Percentiles rank a stretch among this genome's conserved stretches.
phyloP scores from a whole-genome alignment of 2,888 invertebrate species.

The Asteroscopus sphinx region DNA sequence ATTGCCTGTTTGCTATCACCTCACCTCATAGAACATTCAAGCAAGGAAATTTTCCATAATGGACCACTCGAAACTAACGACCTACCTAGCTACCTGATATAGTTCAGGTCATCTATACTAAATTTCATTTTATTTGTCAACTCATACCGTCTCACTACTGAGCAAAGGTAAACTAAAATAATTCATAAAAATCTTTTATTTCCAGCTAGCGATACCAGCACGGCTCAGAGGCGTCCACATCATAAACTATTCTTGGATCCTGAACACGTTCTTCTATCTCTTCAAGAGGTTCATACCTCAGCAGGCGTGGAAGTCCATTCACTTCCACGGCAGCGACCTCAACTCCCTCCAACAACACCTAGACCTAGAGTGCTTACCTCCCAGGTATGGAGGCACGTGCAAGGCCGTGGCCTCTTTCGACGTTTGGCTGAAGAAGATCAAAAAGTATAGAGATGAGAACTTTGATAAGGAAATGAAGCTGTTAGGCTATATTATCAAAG shows the following conservation, averaged over 20 bases:
- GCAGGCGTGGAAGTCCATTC: slow-evolving; percentile 87
- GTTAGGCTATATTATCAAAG: slow-evolving; percentile 91
- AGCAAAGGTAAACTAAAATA: no score
- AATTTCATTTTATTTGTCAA: no score
- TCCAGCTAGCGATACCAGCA: slow-evolving; percentile 91
- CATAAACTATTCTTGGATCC: slow-evolving; percentile 94
- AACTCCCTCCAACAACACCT: slow-evolving; percentile 80
- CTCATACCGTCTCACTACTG: no score
- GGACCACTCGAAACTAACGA: no score
- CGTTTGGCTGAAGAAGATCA: slow-evolving; percentile 90
- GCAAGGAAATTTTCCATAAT: no score
- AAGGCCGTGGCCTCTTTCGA: slow-evolving; percentile 88
- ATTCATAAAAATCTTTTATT: no score
- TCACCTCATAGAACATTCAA: no score
- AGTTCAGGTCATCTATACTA: no score
- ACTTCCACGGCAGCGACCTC: slow-evolving; percentile 81
- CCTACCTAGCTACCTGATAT: no score
- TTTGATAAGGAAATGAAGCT: slow-evolving; percentile 91
- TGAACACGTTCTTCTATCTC: slow-evolving; percentile 93
- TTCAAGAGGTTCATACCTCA: slow-evolving; percentile 93
- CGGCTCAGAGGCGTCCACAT: slow-evolving; percentile 92
- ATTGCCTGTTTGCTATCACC: no score
- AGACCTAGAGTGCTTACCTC: slow-evolving; percentile 71
- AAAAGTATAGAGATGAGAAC: slow-evolving; percentile 80
- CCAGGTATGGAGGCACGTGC: slow-evolving; percentile 84